These are phyloP conservation scores for Thymelicus lineola DNA, from an alignment of 2,888 invertebrate genomes.

Conservation along the genomic window DNA sequence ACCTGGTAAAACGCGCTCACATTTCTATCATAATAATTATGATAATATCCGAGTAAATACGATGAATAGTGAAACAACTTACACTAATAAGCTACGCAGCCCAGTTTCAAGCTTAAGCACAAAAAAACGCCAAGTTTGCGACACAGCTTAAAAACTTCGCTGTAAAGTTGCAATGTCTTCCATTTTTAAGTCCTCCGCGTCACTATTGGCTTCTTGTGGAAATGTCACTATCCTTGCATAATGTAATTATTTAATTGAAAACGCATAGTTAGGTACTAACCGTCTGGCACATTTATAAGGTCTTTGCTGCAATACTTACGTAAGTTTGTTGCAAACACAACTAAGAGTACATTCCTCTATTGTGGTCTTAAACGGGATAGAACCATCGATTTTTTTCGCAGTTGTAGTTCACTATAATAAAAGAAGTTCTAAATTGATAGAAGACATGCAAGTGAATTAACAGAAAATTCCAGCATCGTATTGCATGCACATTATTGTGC, in stretches of 20 bases:
- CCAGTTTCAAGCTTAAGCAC: slow-evolving; percentile 26
- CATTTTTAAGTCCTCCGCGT: slow-evolving; percentile 7
- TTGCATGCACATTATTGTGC: too few species aligned
- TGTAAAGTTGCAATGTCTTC: slow-evolving; percentile 33
- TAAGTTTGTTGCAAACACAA: slow-evolving; percentile 12
- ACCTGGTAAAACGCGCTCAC: background rate
- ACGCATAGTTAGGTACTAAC: background rate
- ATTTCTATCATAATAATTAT: background rate
- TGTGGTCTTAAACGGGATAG: slow-evolving; percentile 6
- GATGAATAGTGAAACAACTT: slow-evolving; percentile 25
- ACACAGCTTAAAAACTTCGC: slow-evolving; percentile 22
- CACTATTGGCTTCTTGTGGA: slow-evolving; percentile 19
- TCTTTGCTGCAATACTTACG: slow-evolving; percentile 7
- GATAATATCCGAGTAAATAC: slow-evolving; percentile 1
- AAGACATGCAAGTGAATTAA: too few species aligned
- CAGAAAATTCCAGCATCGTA: too few species aligned
- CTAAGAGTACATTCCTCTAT: slow-evolving; percentile 25
- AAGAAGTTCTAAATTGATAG: too few species aligned
- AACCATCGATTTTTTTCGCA: too few species aligned
- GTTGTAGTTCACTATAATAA: too few species aligned
- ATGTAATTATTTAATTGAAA: background rate
- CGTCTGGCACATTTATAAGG: background rate
- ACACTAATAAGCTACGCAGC: slow-evolving; percentile 31
- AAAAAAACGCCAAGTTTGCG: slow-evolving; percentile 19
- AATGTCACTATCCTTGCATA: background rate